Evolutionary conservation across 2,888 invertebrate genomes (phyloP), one percentile per base, ranked within the genome.

Genomic region (Calephelis perditalis): DNA sequence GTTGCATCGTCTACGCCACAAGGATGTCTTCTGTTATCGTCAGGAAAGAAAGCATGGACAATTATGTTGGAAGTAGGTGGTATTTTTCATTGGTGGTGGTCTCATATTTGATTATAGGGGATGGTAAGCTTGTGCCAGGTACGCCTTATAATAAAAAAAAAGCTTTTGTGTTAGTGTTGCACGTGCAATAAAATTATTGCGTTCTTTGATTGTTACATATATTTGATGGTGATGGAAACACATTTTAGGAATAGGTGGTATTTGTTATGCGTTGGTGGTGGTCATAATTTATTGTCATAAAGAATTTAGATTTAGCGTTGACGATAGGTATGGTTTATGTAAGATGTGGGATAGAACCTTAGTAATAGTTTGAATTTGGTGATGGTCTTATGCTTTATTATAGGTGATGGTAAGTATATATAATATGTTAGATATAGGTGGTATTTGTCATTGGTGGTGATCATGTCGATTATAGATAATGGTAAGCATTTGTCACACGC

Each of bases 31-130:
- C 96, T 11, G 95, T 96, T 79, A 96, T 97, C 82, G 96, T 96
- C 68, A 92, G 96, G 78, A 92, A 94, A 72, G 96, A 96, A 78
- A 94, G 96, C 81, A 92, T 93, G 82, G 95, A 96, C 79, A 96
- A 96, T 72, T 94, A 96, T 77, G 95, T 96, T 80, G 96, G 97
- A 93, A 96, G 97, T 97, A 96, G 85, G 95, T 93, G 72, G 67
- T 66, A 40, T 58, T 60, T 65, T 62, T 95, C 15, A 64, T 46
- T 26, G 15, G 56, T 56, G 60, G 43, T 58, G 61, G 49, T 40
- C 40, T 6, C 8, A 7, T 7, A 59, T 67, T 58, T 63, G 65
- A 67, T 70, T 72, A 60, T 73, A 70, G 65, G 59, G 67, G 68
- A 55, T 62, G 56, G 62, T 44, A 60, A 60, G 60, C 65, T 67